Evolutionary conservation across 1,140 invertebrate species (phyloP).

Genomic region (Pomacea maculata): DNA sequence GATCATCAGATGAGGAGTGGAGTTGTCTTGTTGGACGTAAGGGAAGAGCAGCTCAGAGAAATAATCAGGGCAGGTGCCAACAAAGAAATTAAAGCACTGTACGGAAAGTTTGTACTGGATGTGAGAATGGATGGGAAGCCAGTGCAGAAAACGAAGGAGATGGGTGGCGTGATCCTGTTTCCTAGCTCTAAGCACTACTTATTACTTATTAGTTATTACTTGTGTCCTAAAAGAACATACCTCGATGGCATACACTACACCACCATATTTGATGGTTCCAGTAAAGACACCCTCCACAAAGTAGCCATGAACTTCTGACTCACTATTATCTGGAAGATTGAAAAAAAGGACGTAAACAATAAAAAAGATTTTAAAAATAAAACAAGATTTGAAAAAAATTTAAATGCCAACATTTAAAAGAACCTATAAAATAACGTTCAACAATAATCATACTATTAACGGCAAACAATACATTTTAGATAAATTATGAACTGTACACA

Average conservation of each 20-base stretch:
- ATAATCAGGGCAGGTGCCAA: no score
- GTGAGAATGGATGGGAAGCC: no score
- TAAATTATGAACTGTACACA: not conserved
- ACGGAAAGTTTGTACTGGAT: no score
- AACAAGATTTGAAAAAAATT: not conserved
- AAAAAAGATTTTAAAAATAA: not conserved
- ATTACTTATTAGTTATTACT: no score
- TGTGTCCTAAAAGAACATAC: conserved; percentile 2
- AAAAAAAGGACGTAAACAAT: not conserved
- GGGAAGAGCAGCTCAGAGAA: no score
- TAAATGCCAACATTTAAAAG: not conserved
- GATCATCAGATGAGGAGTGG: no score
- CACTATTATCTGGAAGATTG: conserved; percentile 16
- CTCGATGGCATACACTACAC: conserved; percentile 30
- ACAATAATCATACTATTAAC: not conserved
- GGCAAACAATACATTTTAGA: no score
- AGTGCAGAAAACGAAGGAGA: no score
- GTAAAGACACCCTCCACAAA: conserved; percentile 27
- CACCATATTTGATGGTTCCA: conserved; percentile 20
- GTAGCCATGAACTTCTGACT: conserved; percentile 29
- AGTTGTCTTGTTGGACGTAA: no score
- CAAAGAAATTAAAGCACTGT: no score
- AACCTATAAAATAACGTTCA: not conserved
- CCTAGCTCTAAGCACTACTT: no score
- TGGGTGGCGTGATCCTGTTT: no score